Evolutionary conservation across 2,113 vertebrate species (phyloP).

Genomic region (Toxotes chatareus): DNA sequence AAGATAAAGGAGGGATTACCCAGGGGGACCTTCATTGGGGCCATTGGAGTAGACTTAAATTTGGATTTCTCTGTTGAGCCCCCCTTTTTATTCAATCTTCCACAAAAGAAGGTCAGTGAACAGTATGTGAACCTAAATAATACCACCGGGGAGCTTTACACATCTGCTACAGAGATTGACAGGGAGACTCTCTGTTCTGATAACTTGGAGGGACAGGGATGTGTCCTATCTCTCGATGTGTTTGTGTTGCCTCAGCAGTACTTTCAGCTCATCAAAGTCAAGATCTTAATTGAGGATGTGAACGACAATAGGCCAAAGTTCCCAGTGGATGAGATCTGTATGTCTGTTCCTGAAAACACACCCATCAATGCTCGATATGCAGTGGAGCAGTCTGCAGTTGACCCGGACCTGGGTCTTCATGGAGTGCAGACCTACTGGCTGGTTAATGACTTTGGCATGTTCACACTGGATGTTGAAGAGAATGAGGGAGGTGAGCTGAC

Average conservation of each 20-base stretch:
- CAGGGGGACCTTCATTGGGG: slow-evolving; percentile 91
- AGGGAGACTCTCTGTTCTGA: slow-evolving; percentile 90
- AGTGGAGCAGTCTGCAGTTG: slow-evolving; percentile 93
- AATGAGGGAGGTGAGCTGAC: slow-evolving; percentile 95
- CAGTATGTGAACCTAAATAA: slow-evolving; percentile 93
- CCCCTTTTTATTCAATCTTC: slow-evolving; percentile 91
- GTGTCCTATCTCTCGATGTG: slow-evolving; percentile 92
- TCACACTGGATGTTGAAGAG: slow-evolving; percentile 96
- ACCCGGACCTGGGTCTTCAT: slow-evolving; percentile 90
- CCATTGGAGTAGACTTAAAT: slow-evolving; percentile 90
- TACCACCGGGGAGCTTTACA: slow-evolving; percentile 91
- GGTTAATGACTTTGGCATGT: slow-evolving; percentile 91
- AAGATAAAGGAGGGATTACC: slow-evolving; percentile 96
- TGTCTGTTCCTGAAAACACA: slow-evolving; percentile 93
- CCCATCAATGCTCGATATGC: slow-evolving; percentile 90
- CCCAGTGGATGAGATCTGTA: slow-evolving; percentile 87
- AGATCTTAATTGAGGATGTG: slow-evolving; percentile 91
- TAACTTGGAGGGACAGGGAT: slow-evolving; percentile 80
- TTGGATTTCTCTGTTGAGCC: slow-evolving; percentile 84
- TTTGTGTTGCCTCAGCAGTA: slow-evolving; percentile 95
- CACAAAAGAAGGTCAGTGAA: slow-evolving; percentile 86
- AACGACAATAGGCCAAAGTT: slow-evolving; percentile 95
- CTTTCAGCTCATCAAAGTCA: slow-evolving; percentile 95
- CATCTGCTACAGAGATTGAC: slow-evolving; percentile 91
- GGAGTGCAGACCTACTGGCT: slow-evolving; percentile 96